A percentile compares a stretch with the other conserved stretches of the same genome.
phyloP scores from a whole-genome alignment of 2,888 invertebrate genomes.

The Agapostemon virescens region DNA sequence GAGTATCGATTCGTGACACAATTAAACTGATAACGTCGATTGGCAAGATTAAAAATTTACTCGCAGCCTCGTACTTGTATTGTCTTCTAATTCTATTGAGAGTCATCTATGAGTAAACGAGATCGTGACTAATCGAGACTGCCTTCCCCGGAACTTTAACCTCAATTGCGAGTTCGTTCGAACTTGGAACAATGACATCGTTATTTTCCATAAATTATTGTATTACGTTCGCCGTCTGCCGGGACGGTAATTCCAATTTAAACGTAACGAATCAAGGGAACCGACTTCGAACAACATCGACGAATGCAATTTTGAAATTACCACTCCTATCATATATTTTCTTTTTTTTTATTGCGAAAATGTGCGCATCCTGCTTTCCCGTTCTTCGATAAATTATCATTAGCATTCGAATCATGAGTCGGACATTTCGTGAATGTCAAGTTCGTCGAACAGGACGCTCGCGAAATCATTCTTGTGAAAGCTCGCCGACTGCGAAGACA shows the following conservation, averaged over 20 bases:
- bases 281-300: neutral
- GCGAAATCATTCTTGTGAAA: neutral
- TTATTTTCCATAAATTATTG: neutral
- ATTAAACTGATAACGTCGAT: neutral
- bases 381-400: neutral
- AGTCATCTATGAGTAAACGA: neutral
- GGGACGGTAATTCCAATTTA: neutral
- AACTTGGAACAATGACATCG: neutral
- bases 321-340: too few relatives aligned
- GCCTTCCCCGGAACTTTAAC: neutral
- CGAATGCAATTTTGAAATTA: neutral
- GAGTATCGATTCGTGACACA: neutral
- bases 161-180: neutral
- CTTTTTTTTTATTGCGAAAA: conserved; percentile 9
- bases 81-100: neutral
- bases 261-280: neutral
- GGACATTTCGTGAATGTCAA: neutral
- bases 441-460: neutral
- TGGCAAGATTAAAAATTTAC: neutral
- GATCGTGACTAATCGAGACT: neutral
- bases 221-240: neutral
- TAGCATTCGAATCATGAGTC: conserved; percentile 10
- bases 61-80: neutral
- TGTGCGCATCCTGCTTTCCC: neutral
- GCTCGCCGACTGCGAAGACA: neutral